These are phyloP conservation scores for Limnephilus lunatus DNA, from an alignment of 2,888 invertebrate species.

Conservation along the genomic window DNA sequence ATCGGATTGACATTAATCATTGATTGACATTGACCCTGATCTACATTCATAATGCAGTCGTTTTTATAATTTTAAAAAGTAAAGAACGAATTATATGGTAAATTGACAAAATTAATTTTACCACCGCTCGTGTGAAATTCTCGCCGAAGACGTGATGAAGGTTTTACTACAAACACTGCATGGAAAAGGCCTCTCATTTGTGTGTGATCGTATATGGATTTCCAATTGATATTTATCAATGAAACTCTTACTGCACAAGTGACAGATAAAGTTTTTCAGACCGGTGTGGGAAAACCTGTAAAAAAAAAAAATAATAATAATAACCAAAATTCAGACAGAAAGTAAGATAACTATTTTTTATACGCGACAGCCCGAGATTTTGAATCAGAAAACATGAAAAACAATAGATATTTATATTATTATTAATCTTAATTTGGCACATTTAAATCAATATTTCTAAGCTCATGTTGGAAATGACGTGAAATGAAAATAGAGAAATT, in stretches of 20 bases:
- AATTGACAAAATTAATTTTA: slow-evolving; percentile 15
- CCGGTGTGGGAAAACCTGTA: slow-evolving; percentile 48
- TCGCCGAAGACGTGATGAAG: slow-evolving; percentile 62
- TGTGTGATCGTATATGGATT: slow-evolving; percentile 60
- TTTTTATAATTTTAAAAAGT: neutral
- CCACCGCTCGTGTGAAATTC: slow-evolving; percentile 61
- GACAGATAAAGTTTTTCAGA: slow-evolving; percentile 64
- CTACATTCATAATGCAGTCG: neutral
- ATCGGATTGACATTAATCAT: too few species aligned
- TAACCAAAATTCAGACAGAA: neutral
- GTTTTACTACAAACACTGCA: slow-evolving; percentile 61
- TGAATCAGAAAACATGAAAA: neutral
- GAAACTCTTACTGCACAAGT: slow-evolving; percentile 65
- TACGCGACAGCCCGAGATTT: neutral
- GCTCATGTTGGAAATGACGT: neutral
- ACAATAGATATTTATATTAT: neutral
- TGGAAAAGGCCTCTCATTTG: slow-evolving; percentile 60
- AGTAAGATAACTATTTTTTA: neutral
- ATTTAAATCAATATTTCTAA: neutral
- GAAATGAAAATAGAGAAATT: too few species aligned
- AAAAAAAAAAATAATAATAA: neutral
- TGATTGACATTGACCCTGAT: too few species aligned
- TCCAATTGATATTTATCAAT: slow-evolving; percentile 64
- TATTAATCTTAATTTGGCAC: neutral
- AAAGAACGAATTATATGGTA: neutral